phyloP scores from a whole-genome alignment of 2,797 vertebrate species.

The Trematomus bernacchii region DNA sequence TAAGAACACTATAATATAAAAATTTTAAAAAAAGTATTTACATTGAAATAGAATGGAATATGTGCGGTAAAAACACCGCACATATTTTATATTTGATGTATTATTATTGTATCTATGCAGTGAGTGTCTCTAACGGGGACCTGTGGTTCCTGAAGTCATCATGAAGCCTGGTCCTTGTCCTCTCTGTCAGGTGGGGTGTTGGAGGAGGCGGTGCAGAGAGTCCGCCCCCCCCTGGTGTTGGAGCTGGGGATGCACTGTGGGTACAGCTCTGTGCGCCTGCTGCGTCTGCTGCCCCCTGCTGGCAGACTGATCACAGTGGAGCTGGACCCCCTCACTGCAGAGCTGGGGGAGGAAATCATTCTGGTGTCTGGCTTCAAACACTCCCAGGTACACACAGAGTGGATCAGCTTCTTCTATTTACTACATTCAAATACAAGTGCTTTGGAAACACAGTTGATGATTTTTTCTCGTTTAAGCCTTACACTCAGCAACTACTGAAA shows the following conservation, averaged over 20 bases:
- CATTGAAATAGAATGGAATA: too few relatives aligned
- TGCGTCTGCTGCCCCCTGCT: constrained; percentile 75
- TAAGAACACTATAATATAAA: too few relatives aligned
- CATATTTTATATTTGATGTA: too few relatives aligned
- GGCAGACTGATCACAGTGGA: constrained; percentile 80
- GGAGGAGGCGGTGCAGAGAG: constrained; percentile 63
- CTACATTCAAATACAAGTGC: background rate
- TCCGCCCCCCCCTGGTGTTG: constrained; percentile 61
- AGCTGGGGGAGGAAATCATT: constrained; percentile 81
- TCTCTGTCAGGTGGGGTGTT: constrained; percentile 61
- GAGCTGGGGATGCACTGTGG: constrained; percentile 83
- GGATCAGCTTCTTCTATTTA: background rate
- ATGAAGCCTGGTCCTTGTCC: background rate
- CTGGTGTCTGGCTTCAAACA: constrained; percentile 83
- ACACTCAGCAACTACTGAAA: too few relatives aligned
- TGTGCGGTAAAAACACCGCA: too few relatives aligned
- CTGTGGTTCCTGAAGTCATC: background rate
- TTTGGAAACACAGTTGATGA: too few relatives aligned
- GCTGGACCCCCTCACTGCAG: constrained; percentile 74
- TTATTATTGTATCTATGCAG: too few relatives aligned
- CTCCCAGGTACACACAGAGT: constrained; percentile 66
- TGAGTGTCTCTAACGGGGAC: too few relatives aligned
- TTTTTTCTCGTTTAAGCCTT: too few relatives aligned
- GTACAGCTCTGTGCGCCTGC: constrained; percentile 77
- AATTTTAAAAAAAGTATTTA: too few relatives aligned